A percentile compares a stretch with the other conserved stretches of the same genome.
Conservation (phyloP, 2,888 invertebrate genomes). For the Eretmocerus hayati region DNA sequence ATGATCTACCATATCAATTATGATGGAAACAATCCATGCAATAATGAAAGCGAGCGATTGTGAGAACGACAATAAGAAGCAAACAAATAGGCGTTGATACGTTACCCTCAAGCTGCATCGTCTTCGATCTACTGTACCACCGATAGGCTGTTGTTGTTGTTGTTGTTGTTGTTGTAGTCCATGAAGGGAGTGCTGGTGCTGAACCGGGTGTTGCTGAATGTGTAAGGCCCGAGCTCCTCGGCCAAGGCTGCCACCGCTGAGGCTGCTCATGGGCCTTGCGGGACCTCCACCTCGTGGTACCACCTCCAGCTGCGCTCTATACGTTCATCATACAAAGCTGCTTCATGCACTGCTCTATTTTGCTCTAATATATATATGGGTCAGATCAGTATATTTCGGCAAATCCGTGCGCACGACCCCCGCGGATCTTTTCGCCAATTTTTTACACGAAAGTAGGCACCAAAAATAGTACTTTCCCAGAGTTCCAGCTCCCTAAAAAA, state of each 20-base stretch:
- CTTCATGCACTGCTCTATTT: slow-evolving; percentile 9
- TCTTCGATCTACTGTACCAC: slow-evolving; percentile 44
- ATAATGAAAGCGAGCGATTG: slow-evolving; percentile 4
- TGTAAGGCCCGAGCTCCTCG: slow-evolving; percentile 38
- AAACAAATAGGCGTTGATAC: slow-evolving; percentile 16
- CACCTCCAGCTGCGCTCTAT: slow-evolving; percentile 46
- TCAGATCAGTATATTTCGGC: too few species aligned
- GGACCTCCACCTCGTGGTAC: slow-evolving; percentile 42
- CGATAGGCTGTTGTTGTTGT: slow-evolving; percentile 18
- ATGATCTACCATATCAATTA: too few species aligned
- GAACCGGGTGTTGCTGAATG: too few species aligned
- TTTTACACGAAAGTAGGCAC: too few species aligned
- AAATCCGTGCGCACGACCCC: too few species aligned
- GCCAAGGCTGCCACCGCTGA: slow-evolving; percentile 43
- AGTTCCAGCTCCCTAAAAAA: too few species aligned
- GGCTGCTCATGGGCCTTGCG: slow-evolving; percentile 41
- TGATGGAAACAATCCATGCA: too few species aligned
- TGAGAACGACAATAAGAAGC: slow-evolving; percentile 8
- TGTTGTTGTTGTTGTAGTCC: slow-evolving; percentile 29
- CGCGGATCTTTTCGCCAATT: too few species aligned
- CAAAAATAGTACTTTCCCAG: too few species aligned
- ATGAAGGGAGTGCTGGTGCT: slow-evolving; percentile 42
- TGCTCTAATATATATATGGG: not conserved
- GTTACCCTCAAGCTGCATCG: slow-evolving; percentile 50
- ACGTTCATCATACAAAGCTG: slow-evolving; percentile 4